Evolutionary conservation across 2,113 vertebrate species (phyloP).

Genomic region (Xyliphius kryptos): DNA sequence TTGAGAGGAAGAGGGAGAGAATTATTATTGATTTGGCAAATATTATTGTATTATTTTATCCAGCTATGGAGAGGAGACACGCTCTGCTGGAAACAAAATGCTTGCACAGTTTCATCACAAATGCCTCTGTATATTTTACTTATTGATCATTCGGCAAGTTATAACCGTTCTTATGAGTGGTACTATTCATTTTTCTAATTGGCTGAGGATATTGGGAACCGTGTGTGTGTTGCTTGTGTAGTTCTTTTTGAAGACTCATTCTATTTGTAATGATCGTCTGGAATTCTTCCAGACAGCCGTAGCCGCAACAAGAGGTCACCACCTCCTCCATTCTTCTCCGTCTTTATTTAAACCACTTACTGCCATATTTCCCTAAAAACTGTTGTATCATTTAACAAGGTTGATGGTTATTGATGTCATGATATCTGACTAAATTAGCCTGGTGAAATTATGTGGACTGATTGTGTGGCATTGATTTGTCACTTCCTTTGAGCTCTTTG

Average conservation of each 20-base stretch:
- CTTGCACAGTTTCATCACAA: slow-evolving; percentile 29
- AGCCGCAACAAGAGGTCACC: slow-evolving; percentile 34
- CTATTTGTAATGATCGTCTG: slow-evolving; percentile 39
- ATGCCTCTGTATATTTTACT: slow-evolving; percentile 5
- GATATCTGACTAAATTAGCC: slow-evolving; percentile 35
- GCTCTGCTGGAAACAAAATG: slow-evolving; percentile 27
- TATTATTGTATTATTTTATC: slow-evolving; percentile 40
- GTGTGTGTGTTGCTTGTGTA: slow-evolving; percentile 18
- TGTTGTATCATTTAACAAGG: slow-evolving; percentile 27
- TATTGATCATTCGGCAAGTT: slow-evolving; percentile 26
- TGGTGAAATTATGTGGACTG: slow-evolving; percentile 32
- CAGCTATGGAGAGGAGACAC: slow-evolving; percentile 26
- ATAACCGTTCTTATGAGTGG: slow-evolving; percentile 28
- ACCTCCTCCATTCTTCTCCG: not conserved
- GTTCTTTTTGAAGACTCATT: slow-evolving; percentile 15
- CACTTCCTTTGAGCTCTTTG: slow-evolving; percentile 11
- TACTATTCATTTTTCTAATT: slow-evolving; percentile 39
- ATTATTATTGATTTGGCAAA: slow-evolving; percentile 46
- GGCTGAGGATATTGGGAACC: slow-evolving; percentile 60
- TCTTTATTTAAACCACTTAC: slow-evolving; percentile 27
- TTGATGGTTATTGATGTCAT: slow-evolving; percentile 40
- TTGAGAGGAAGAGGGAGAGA: slow-evolving; percentile 49
- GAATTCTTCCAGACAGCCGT: slow-evolving; percentile 9
- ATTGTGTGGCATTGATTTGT: slow-evolving; percentile 32
- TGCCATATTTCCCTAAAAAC: slow-evolving; percentile 30